A percentile compares a stretch with the other conserved stretches of the same genome.
phyloP scores from a whole-genome alignment of 2,797 vertebrate species.

The Fistularia commersonii region DNA sequence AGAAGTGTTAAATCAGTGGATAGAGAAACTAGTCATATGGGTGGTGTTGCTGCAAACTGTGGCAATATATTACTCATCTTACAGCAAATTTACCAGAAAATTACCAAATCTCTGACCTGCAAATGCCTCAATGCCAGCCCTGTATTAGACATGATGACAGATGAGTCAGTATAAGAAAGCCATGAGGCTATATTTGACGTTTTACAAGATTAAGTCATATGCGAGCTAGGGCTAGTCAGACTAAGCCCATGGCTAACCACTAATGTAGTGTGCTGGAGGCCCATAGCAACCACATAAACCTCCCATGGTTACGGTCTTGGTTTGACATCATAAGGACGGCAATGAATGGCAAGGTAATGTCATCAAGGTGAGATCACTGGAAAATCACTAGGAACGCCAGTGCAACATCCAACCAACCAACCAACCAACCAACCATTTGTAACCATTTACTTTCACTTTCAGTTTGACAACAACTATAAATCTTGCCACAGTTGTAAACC shows the following conservation, averaged over 20 bases:
- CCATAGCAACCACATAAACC: slow-evolving; percentile 14
- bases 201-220: slow-evolving; percentile 12
- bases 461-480: no score
- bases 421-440: no score
- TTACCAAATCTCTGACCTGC: slow-evolving; percentile 8
- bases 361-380: slow-evolving; percentile 16
- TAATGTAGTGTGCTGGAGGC: slow-evolving; percentile 8
- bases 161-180: slow-evolving; percentile 20
- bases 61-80: slow-evolving; percentile 34
- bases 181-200: not conserved
- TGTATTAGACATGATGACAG: not conserved
- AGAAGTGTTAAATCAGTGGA: slow-evolving; percentile 23
- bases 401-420: not conserved
- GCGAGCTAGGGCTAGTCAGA: slow-evolving; percentile 6
- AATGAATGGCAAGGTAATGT: slow-evolving; percentile 13
- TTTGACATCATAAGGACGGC: slow-evolving; percentile 11
- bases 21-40: slow-evolving; percentile 25
- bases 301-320: slow-evolving; percentile 9
- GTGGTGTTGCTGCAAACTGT: slow-evolving; percentile 15
- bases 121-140: slow-evolving; percentile 11
- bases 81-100: slow-evolving; percentile 13
- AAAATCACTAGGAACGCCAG: slow-evolving; percentile 20
- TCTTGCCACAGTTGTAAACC: not conserved
- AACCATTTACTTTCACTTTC: no score
- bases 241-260: slow-evolving; percentile 13